Evolutionary conservation across 2,888 invertebrate genomes (phyloP), one percentile per base, ranked within the genome.

Genomic region (Germaria angustata): DNA sequence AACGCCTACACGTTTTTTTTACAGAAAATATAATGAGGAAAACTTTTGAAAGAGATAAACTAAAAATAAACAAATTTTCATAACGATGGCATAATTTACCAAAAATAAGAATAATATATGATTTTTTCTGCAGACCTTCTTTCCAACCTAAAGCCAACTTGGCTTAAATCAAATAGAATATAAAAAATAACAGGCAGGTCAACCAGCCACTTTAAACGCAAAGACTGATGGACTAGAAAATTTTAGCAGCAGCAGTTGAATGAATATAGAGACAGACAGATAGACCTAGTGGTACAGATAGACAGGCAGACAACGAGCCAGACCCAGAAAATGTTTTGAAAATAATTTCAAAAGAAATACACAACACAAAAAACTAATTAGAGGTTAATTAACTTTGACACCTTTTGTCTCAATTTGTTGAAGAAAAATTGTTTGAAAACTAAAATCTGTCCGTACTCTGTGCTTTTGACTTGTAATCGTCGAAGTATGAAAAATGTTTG

Each of bases 331-430:
- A 46, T 51, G 20, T 66, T 28, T 76, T 32, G 22, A n/a, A n/a
- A 65, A 17, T 55, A 20, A 13, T 17, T 59, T 28, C 28, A 57
- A 65, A 39, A 66, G 32, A 59, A 66, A 49, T 49, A 20, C 72
- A 65, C 46, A 65, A 61, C 41, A 34, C 72, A 63, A 53, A 76
- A 68, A 76, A 76, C 53, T 77, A 80, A 84, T 84, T 84, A 78
- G 69, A 73, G 80, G 80, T 80, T 84, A 80, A 84, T 78, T 84
- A 65, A 78, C 73, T 80, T 77, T 84, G 84, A 78, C 80, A 80
- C 80, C 84, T 80, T 77, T 80, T 78, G 73, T 75, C 65, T 63
- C 36, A 73, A 77, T 72, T 65, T 57, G 55, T 49, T 57, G 11
- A 34, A 32, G 17, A 49, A 44, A 55, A 49, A 65, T 34, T 15